Evolutionary conservation across 1,140 invertebrate species (phyloP), one percentile per base, ranked within the genome.

Genomic region (Wasmannia auropunctata): DNA sequence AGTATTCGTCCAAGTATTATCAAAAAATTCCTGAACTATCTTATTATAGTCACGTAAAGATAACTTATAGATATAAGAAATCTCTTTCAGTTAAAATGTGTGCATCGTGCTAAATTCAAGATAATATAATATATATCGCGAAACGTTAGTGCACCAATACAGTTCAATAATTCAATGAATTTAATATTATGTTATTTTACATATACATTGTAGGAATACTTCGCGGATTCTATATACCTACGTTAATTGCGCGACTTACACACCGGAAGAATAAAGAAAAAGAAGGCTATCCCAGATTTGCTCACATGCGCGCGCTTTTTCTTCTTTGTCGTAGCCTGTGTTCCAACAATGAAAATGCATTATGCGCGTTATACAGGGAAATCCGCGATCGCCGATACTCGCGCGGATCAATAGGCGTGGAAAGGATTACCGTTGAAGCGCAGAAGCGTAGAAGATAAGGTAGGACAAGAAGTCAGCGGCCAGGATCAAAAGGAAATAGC

Each of bases 381-480:
- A 49, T 67, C 56, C 49, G 75, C 46, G 65, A 83, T 89, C 70
- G 58, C 11, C 56, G 63, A 60, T 56, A 83, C 74, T 74, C 22
- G 31, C n/a, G 25, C 25, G 25, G 46, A 74, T 70, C 34, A 8
- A 77, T 25, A 67, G 69, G 7, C 58, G 19, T 34, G 58, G 77
- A 79, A 86, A 87, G 58, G 76, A 75, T 89, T 87, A 62, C 74
- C 69, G 87, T 87, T 74, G 69, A 90, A 90, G 88, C 88, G 86
- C 86, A 87, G 80, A 90, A 90, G 88, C 88, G 76, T 63, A 54
- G 51, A 60, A 40, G 51, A n/a, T 40, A 60, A 40, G 51, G 28
- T 40, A 40, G 79, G n/a, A 60, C 51, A 70, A 79, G 79, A 74
- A 74, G 67, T 90, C 80, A 87, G 85, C 86, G 37, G 49, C 37